These are phyloP conservation scores for Sminthurinus aureus DNA, from an alignment of 2,888 invertebrate species.

Conservation along the genomic window DNA sequence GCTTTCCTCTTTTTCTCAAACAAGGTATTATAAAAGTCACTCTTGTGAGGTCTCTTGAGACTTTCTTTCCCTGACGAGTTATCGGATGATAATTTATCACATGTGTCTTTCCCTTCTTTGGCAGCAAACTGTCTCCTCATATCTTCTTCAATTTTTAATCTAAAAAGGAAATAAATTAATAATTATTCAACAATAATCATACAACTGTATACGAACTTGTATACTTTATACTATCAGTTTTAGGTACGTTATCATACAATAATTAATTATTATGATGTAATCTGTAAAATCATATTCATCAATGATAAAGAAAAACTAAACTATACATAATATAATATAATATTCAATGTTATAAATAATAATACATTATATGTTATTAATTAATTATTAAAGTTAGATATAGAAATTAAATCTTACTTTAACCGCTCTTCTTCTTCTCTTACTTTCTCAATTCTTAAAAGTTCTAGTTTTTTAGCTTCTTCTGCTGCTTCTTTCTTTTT, in stretches of 20 bases:
- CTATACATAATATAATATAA: background rate
- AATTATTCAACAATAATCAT: background rate
- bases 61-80: background rate
- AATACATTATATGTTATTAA: background rate
- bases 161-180: background rate
- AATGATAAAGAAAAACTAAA: background rate
- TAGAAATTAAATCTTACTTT: too few species aligned
- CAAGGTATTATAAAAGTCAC: background rate
- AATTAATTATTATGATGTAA: background rate
- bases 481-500: background rate
- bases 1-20: background rate
- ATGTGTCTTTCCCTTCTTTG: background rate
- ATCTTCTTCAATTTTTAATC: background rate
- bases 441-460: constrained; percentile 17
- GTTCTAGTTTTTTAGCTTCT: background rate
- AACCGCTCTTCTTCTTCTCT: constrained; percentile 11
- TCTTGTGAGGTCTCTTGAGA: background rate
- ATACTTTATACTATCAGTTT: too few species aligned
- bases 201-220: too few species aligned
- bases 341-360: background rate
- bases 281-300: background rate
- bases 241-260: too few species aligned
- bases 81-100: background rate
- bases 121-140: background rate
- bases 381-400: too few species aligned